Percentiles rank a stretch among this genome's conserved stretches.
Conservation (phyloP, 2,888 invertebrate genomes). For the Branchellion lobata region DNA sequence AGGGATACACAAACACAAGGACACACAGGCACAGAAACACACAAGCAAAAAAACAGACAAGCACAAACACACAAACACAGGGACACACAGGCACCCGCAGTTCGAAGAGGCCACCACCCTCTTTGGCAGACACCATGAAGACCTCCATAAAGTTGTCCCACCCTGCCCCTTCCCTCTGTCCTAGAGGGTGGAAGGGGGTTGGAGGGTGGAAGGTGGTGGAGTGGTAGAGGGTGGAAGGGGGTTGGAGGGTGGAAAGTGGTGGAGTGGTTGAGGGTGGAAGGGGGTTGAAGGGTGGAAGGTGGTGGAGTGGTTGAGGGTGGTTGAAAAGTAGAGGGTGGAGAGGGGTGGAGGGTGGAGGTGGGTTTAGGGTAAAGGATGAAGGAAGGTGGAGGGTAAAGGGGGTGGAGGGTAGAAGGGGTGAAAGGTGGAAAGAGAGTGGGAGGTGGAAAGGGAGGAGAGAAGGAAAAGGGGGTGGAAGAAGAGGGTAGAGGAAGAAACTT, state of each 20-base stretch:
- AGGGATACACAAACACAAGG: background rate
- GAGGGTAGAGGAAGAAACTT: no score
- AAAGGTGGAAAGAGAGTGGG: no score
- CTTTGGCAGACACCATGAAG: constrained; percentile 86
- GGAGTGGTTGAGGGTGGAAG: no score
- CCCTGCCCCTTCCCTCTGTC: constrained; percentile 20
- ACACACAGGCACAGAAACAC: background rate
- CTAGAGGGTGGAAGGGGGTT: background rate
- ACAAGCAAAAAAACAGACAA: background rate
- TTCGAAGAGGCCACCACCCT: constrained; percentile 74
- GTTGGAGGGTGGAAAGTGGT: no score
- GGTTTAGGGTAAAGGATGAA: no score
- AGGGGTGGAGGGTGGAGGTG: no score
- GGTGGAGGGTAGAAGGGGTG: no score
- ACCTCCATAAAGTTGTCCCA: constrained; percentile 82
- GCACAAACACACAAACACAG: background rate
- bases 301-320: background rate
- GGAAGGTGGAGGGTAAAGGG: no score
- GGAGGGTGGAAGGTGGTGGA: background rate
- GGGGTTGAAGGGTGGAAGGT: background rate
- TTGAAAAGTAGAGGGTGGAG: background rate
- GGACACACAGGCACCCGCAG: constrained; percentile 69
- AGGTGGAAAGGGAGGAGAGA: no score
- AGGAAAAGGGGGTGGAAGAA: no score
- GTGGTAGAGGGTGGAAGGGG: background rate